Evolutionary conservation across 2,113 vertebrate genomes (phyloP).

Genomic region (Ceuthmochares aereus): DNA sequence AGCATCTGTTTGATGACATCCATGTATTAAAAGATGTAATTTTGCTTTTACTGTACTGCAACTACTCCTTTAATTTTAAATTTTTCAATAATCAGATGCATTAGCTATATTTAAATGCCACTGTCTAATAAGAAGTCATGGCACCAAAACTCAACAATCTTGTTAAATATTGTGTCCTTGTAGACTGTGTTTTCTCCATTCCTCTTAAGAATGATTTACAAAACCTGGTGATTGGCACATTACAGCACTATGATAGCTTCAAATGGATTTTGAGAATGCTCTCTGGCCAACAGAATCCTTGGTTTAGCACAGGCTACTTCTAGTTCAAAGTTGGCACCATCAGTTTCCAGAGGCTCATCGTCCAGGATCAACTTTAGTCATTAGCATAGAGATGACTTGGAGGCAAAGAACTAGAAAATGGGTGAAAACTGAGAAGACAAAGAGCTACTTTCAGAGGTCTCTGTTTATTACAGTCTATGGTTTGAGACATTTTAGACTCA

Average conservation of each 20-base stretch:
- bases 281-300: not conserved
- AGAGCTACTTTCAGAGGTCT: not conserved
- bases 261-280: not conserved
- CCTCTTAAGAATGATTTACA: not conserved
- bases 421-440: not conserved
- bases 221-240: not conserved
- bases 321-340: not conserved
- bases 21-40: not conserved
- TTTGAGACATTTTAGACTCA: not conserved
- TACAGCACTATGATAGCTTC: not conserved
- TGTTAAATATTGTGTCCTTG: not conserved
- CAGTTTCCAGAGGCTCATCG: not conserved
- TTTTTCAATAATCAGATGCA: not conserved
- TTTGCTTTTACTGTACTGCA: not conserved
- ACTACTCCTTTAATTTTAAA: not conserved
- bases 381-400: not conserved
- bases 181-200: not conserved
- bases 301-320: not conserved
- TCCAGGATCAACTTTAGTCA: not conserved
- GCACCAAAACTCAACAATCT: not conserved
- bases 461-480: not conserved
- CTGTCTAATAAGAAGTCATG: not conserved
- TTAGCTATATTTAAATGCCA: not conserved
- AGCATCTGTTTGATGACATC: not conserved
- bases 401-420: not conserved